Evolutionary conservation across 2,888 invertebrate genomes (phyloP).

Genomic region (Acleris literana): DNA sequence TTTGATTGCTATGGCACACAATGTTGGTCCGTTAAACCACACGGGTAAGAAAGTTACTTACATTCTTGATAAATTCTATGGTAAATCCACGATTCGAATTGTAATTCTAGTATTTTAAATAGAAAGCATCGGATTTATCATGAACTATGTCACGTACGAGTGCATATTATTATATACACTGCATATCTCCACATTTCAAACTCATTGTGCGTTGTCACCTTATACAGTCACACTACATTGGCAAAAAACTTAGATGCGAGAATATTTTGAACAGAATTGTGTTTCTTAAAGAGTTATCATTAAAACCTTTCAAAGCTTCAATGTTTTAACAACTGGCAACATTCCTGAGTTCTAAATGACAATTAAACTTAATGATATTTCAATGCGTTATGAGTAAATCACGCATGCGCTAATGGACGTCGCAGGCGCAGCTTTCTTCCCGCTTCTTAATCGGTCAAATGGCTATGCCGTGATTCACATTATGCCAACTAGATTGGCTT

Average conservation of each 20-base stretch:
- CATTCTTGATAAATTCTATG: conserved; percentile 16
- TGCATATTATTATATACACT: too few species aligned
- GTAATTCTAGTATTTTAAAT: too few species aligned
- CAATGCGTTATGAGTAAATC: conserved; percentile 54
- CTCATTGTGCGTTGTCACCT: too few species aligned
- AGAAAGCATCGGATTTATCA: too few species aligned
- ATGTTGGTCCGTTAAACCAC: conserved; percentile 49
- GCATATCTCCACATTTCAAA: too few species aligned
- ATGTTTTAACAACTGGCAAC: conserved; percentile 35
- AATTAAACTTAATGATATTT: conserved; percentile 54
- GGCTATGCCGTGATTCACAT: conserved; percentile 40
- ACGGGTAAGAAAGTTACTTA: conserved; percentile 39
- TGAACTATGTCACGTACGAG: too few species aligned
- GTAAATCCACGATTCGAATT: not conserved
- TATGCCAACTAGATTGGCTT: conserved; percentile 35
- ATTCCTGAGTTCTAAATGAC: conserved; percentile 36
- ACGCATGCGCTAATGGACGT: conserved; percentile 55
- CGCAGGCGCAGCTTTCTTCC: conserved; percentile 43
- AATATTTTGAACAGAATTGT: too few species aligned
- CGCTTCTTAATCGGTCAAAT: conserved; percentile 43
- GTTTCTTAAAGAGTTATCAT: too few species aligned
- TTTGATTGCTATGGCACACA: conserved; percentile 53
- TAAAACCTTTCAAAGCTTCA: not conserved
- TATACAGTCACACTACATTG: too few species aligned
- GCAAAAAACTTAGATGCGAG: too few species aligned